A percentile compares a stretch with the other conserved stretches of the same genome.
phyloP scores from a whole-genome alignment of 2,888 invertebrate genomes.

The Troglohyphantes excavatus region DNA sequence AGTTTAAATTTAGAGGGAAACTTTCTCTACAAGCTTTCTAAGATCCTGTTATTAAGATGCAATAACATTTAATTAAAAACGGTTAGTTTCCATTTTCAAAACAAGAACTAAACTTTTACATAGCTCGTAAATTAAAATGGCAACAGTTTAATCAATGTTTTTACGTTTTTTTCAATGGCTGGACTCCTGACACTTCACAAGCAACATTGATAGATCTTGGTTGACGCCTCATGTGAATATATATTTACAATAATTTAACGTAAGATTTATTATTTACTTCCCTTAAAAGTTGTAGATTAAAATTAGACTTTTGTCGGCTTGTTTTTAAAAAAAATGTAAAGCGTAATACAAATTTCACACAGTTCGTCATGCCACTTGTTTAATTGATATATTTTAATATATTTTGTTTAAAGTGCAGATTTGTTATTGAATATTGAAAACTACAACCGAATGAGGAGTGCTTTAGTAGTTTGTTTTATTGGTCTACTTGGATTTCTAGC shows the following conservation, averaged over 20 bases:
- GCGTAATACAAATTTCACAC: background rate
- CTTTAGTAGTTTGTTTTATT: too few relatives aligned
- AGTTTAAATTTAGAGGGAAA: too few relatives aligned
- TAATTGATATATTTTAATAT: background rate
- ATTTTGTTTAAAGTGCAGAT: background rate
- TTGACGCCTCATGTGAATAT: slow-evolving; percentile 68
- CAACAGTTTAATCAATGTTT: slow-evolving; percentile 59
- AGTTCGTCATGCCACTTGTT: background rate
- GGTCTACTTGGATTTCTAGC: too few relatives aligned
- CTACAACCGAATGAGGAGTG: background rate
- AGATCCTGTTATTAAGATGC: too few relatives aligned
- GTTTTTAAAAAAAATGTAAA: background rate
- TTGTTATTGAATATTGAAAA: background rate
- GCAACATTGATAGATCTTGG: slow-evolving; percentile 39
- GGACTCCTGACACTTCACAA: slow-evolving; percentile 43
- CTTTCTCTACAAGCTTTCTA: too few relatives aligned
- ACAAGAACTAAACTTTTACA: slow-evolving; percentile 25
- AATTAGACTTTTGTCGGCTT: too few relatives aligned
- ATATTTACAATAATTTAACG: background rate
- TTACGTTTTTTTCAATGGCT: slow-evolving; percentile 49
- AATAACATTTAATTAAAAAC: too few relatives aligned
- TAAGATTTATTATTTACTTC: background rate
- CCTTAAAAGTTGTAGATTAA: too few relatives aligned
- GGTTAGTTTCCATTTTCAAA: background rate
- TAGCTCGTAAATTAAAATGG: slow-evolving; percentile 3